Evolutionary conservation across 2,113 vertebrate genomes (phyloP), one percentile per base, ranked within the genome.

Genomic region (Saccopteryx bilineata): DNA sequence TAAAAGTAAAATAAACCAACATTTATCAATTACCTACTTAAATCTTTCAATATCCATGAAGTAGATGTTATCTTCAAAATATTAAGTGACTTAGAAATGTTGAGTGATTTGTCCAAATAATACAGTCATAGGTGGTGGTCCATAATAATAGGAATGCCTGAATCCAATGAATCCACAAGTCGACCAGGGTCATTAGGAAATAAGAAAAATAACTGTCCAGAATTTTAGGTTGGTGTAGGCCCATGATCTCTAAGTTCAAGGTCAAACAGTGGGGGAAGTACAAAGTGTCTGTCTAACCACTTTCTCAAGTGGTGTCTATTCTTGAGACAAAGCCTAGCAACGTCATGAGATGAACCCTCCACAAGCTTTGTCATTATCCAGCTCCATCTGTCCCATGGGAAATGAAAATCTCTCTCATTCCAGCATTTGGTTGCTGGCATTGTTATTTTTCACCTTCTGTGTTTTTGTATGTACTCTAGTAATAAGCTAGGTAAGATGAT

Each of bases 1-100:
- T 69, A 76, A 87, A 83, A 88, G 23, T 54, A 58, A 96, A 90
- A 86, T 26, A 24, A 95, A 18, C 21, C 76, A 84, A 61, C 66
- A 76, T 87, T 69, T 69, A 63, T 80, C 15, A 9, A 39, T 92
- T 92, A 48, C 19, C 24, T 66, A 61, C 46, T 94, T 90, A 94
- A 61, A 50, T 93, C 13, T 78, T 9, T 87, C 11, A 26, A 72
- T 28, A 72, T 5, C 17, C 68, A 3, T 85, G 71, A 92, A 69
- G n/a, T 69, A 89, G 12, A n/a, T 12, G 15, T 2, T 92, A 23
- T 46, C 28, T 97, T 91, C 15, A 60, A 94, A 93, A 89, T 80
- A 11, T 46, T 87, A 79, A 50, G 48, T 28, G 54, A 86, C 46
- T 88, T 68, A 61, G 26, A 84, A 75, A 91, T 90, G 1, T n/a